phyloP scores from a whole-genome alignment of 2,888 invertebrate species.

The Hesperia comma region DNA sequence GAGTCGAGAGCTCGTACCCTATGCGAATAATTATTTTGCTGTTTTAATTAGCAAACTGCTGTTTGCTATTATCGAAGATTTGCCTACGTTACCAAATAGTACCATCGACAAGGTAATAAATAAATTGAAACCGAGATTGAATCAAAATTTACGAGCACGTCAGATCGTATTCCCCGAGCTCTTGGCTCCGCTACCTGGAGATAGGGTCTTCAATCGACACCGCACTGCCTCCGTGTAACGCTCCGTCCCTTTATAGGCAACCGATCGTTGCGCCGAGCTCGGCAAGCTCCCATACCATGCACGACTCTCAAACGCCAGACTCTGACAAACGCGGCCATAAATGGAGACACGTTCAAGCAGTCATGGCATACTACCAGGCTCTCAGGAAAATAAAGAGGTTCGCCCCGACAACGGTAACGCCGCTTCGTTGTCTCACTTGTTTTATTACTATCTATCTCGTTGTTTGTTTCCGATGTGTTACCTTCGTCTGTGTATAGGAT shows the following conservation, averaged over 20 bases:
- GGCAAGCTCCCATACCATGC: conserved; percentile 76
- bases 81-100: neutral
- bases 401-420: conserved; percentile 69
- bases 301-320: conserved; percentile 74
- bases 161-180: conserved; percentile 30
- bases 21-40: too few species aligned
- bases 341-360: conserved; percentile 94
- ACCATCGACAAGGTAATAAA: neutral
- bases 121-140: too few species aligned
- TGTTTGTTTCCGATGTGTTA: conserved; percentile 74
- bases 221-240: conserved; percentile 61
- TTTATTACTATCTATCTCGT: conserved; percentile 52
- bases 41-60: too few species aligned
- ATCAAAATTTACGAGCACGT: neutral
- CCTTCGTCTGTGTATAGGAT: conserved; percentile 79
- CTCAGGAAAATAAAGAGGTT: conserved; percentile 96
- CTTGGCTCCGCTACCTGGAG: conserved; percentile 8
- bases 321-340: conserved; percentile 86
- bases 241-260: conserved; percentile 79
- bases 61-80: neutral
- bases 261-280: conserved; percentile 80
- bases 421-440: conserved; percentile 70
- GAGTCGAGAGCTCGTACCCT: conserved; percentile 10
- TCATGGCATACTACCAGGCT: conserved; percentile 95
- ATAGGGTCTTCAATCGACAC: conserved; percentile 36